Evolutionary conservation across 1,140 invertebrate species (phyloP).

Genomic region (Heterodera schachtii): DNA sequence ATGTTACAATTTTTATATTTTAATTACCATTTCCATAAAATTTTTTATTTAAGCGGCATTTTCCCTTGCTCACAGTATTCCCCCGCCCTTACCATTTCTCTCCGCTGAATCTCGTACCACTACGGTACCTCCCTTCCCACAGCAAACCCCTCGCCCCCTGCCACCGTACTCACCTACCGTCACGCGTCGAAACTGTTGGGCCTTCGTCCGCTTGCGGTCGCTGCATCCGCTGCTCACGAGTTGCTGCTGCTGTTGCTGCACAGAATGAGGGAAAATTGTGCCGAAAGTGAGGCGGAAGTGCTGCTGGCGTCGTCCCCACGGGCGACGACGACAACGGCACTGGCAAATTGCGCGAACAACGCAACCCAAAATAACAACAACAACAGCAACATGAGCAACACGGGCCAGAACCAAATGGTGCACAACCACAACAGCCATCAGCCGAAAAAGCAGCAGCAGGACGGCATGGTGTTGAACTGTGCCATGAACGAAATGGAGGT

Average conservation of each 20-base stretch:
- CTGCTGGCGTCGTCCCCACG: neutral
- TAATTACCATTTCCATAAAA: conserved; percentile 9
- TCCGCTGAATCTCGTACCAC: too few relatives aligned
- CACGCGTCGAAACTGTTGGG: neutral
- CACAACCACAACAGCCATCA: neutral
- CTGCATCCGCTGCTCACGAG: neutral
- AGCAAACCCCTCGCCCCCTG: neutral
- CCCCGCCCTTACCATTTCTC: neutral
- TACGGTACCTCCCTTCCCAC: neutral
- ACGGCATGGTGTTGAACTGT: neutral
- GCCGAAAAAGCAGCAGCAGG: neutral
- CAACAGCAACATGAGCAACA: neutral
- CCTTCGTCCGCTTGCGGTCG: neutral
- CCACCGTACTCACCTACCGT: neutral
- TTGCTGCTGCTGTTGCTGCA: neutral
- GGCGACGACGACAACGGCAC: neutral
- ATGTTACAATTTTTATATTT: neutral
- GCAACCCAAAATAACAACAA: neutral
- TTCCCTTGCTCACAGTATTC: neutral
- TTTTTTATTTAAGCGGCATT: neutral
- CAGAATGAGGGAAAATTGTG: neutral
- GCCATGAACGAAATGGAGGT: neutral
- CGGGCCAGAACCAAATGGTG: too few relatives aligned
- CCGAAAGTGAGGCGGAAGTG: neutral
- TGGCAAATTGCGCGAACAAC: neutral